Base-by-base conservation (phyloP, 2,888 invertebrate species). In the Tetanocera ferruginea region DNA sequence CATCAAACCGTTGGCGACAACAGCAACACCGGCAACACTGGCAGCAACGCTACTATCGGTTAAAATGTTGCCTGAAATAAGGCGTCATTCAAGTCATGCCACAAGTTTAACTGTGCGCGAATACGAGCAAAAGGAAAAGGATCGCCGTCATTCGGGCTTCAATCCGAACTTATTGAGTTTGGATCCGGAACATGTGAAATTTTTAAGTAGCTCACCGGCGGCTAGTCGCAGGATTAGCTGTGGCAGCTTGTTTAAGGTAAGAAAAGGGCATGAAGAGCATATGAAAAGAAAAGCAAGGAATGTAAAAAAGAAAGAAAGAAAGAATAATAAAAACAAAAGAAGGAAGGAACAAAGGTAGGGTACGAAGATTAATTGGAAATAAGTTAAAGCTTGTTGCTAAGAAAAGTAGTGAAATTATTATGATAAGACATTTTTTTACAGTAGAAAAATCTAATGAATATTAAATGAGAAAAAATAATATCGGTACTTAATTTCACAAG, bases 161-260 rank as follows among this genome's bases (percentile, higher is more conserved):
- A 93, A 92, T 85, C 93, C 93, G 11, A 93, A 93, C 83, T 89
- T 92, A 11, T 86, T 94, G 67, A 90, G 90, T 70, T 92, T 93
- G 71, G 93, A 93, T 85, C 91, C 92, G 67, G 93, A 94, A 83
- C 93, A 93, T 83, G 91, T 92, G 14, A 91, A 92, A 82, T 93
- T 93, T 83, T 89, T 94, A 31, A 94, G 93, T 82, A 94, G 94
- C 85, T 95, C 96, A 1, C 95, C 96, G 5, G 95, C 96, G 76
- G 96, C 97, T 11, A 96, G 96, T 8, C 92, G 97, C 80, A 91
- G 97, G 83, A 97, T 98, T 87, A 97, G 97, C 81, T 96, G 96
- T 88, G 97, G 97, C 79, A 97, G 96, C 85, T 93, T 96, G 82
- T 93, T 97, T 85, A 97, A 93, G 92, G 93, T 93, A 89, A 91